Percentiles rank a stretch among this genome's conserved stretches.
Conservation (phyloP, 2,797 vertebrate species). For the Esox lucius region DNA sequence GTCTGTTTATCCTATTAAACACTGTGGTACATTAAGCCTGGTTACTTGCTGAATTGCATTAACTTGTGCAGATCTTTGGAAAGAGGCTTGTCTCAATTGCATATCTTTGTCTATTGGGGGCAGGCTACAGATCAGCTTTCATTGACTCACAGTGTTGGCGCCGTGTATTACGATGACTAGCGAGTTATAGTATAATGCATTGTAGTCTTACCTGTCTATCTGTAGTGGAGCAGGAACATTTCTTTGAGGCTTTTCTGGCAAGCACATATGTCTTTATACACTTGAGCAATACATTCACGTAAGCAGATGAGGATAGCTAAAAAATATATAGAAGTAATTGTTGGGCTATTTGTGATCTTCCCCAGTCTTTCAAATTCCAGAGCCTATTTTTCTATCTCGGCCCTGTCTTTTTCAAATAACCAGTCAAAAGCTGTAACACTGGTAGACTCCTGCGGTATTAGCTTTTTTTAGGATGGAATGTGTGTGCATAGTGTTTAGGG, state of each 20-base stretch:
- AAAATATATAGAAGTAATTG: not conserved
- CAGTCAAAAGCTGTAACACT: not conserved
- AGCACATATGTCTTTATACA: slow-evolving; percentile 14
- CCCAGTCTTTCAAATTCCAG: not conserved
- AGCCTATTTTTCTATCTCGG: not conserved
- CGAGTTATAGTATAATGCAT: not conserved
- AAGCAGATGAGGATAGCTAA: not conserved
- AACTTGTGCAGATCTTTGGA: slow-evolving; percentile 37
- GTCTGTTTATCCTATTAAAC: slow-evolving; percentile 33
- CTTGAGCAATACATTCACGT: not conserved
- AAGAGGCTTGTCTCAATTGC: slow-evolving; percentile 28
- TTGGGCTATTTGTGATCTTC: not conserved
- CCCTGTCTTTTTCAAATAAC: not conserved
- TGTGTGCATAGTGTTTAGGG: not conserved
- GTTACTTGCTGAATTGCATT: slow-evolving; percentile 55
- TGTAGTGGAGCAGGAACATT: not conserved
- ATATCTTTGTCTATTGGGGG: slow-evolving; percentile 34
- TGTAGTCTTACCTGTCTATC: not conserved
- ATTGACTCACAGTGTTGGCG: slow-evolving; percentile 21
- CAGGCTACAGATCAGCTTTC: slow-evolving; percentile 18
- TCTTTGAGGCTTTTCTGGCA: not conserved
- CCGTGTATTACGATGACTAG: slow-evolving; percentile 31
- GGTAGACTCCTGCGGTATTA: not conserved
- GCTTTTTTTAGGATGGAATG: not conserved
- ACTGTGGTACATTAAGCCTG: slow-evolving; percentile 29